phyloP scores from a whole-genome alignment of 2,797 vertebrate species.

The Pseudochirops cupreus region DNA sequence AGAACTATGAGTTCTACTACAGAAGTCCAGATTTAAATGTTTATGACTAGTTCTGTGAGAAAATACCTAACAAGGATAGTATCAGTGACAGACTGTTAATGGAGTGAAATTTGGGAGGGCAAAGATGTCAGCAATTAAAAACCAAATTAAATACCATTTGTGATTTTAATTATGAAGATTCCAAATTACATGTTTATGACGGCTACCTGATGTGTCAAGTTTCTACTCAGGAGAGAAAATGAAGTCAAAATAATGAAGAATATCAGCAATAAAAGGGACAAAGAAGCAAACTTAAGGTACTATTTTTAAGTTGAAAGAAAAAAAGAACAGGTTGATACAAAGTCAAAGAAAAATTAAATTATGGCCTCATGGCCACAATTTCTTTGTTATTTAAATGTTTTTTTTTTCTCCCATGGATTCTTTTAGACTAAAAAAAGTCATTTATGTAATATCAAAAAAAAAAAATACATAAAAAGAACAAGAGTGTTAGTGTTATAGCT shows the following conservation, averaged over 20 bases:
- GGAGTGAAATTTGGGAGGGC: constrained; percentile 20
- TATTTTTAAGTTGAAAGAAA: constrained; percentile 33
- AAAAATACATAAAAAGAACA: constrained; percentile 51
- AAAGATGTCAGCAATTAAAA: constrained; percentile 23
- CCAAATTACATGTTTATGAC: background rate
- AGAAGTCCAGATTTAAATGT: constrained; percentile 22
- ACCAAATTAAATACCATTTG: background rate
- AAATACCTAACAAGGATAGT: background rate
- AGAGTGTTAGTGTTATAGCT: background rate
- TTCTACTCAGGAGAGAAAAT: background rate
- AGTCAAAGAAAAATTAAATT: constrained; percentile 35
- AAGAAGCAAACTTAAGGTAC: constrained; percentile 16
- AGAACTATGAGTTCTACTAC: background rate
- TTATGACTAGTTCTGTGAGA: background rate
- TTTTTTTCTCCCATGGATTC: background rate
- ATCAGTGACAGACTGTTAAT: background rate
- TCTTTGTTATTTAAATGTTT: background rate
- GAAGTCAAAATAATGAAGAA: constrained; percentile 13
- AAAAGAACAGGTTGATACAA: constrained; percentile 15
- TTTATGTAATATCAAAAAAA: constrained; percentile 37
- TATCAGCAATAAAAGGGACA: background rate
- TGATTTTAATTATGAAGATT: constrained; percentile 37
- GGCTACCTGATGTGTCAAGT: background rate
- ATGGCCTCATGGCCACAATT: background rate
- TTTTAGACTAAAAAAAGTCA: constrained; percentile 58